These are phyloP conservation scores for Protula sp. DNA, from an alignment of 2,888 invertebrate species.

Conservation along the genomic window DNA sequence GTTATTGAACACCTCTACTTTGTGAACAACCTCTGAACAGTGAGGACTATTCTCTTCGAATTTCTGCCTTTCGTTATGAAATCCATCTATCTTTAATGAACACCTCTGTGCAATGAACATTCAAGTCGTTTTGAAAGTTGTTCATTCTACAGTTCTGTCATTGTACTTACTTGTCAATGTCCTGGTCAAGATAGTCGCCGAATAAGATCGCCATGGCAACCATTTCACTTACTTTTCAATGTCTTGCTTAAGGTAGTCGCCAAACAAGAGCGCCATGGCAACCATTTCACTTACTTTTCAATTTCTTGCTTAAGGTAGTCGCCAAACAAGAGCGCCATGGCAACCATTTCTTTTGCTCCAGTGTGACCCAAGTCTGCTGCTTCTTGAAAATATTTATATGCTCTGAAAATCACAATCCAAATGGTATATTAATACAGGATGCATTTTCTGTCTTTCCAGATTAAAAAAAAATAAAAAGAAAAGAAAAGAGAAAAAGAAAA, in stretches of 20 bases:
- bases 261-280: constrained; percentile 84
- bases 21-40: no score
- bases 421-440: neutral
- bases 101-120: no score
- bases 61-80: no score
- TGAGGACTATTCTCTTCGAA: no score
- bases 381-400: constrained; percentile 70
- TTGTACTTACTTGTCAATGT: constrained; percentile 59
- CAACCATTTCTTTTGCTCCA: constrained; percentile 76
- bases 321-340: constrained; percentile 84
- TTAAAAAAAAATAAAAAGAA: neutral
- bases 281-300: constrained; percentile 55
- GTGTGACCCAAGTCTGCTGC: constrained; percentile 77
- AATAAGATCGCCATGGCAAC: constrained; percentile 84
- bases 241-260: constrained; percentile 73
- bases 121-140: no score
- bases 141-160: no score
- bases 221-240: constrained; percentile 73
- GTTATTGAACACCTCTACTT: no score
- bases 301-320: constrained; percentile 73
- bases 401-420: constrained; percentile 46
- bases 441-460: neutral
- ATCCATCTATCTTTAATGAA: no score
- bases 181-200: constrained; percentile 73
- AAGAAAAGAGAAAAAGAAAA: no score